Percentiles rank a stretch among this genome's conserved stretches.
These are phyloP conservation scores for Lasioglossum vierecki DNA, from an alignment of 2,888 invertebrate species.

Conservation along the genomic window DNA sequence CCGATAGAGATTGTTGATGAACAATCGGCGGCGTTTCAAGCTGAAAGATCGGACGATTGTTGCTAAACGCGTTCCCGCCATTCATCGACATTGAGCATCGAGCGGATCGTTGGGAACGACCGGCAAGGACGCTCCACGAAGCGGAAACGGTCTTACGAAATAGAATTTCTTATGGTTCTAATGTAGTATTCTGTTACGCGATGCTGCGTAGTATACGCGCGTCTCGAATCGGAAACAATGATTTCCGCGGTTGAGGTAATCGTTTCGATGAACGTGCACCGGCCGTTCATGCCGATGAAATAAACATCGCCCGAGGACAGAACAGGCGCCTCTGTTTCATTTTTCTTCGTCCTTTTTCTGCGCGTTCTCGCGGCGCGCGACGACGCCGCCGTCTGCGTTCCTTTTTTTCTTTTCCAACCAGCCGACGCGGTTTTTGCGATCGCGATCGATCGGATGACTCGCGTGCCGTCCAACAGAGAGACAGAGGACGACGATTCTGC, in stretches of 20 bases:
- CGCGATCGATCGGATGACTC: neutral
- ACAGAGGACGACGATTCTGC: neutral
- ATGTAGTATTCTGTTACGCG: slow-evolving; percentile 44
- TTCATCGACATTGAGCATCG: slow-evolving; percentile 25
- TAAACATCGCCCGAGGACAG: slow-evolving; percentile 48
- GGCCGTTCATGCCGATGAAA: slow-evolving; percentile 40
- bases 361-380: neutral
- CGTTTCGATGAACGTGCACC: slow-evolving; percentile 49
- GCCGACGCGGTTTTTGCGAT: neutral
- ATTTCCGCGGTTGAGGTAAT: slow-evolving; percentile 63
- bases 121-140: slow-evolving; percentile 48
- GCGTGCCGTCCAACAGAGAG: neutral
- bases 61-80: neutral
- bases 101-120: slow-evolving; percentile 28
- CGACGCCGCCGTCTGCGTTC: neutral
- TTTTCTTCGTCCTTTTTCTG: neutral
- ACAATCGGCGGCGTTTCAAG: neutral
- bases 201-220: slow-evolving; percentile 47
- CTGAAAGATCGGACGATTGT: neutral
- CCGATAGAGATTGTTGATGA: neutral
- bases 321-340: slow-evolving; percentile 11
- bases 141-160: slow-evolving; percentile 54
- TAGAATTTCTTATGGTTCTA: slow-evolving; percentile 50
- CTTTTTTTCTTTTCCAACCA: neutral
- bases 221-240: slow-evolving; percentile 63